Evolutionary conservation across 2,113 vertebrate genomes (phyloP), one percentile per base, ranked within the genome.

Genomic region (Dasyurus viverrinus): DNA sequence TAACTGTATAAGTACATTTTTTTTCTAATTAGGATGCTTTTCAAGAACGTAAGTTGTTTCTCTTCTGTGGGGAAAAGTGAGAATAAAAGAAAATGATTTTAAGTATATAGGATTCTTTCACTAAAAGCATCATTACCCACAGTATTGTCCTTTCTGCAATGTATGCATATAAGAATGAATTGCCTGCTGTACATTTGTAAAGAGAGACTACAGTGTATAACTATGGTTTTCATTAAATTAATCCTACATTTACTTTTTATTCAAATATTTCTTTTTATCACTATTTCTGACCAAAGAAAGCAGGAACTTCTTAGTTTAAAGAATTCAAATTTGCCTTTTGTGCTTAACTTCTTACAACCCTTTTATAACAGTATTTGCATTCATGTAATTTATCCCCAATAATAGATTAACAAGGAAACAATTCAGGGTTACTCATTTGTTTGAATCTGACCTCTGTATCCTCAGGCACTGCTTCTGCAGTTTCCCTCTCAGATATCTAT

Each of bases 41-140:
- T 90, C 53, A 97, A 96, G 96, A 92, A 84, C 90, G 60, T 76
- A 95, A 97, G 11, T 97, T 97, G 90, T 93, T 96, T 97, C 91
- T 54, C 94, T 1, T 47, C 93, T 93, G 93, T 91, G 93, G 90
- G 93, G 89, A 96, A 92, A 96, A 96, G 97, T 98, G 94, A 54
- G 50, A 96, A 84, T 95, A 92, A 93, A 96, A 24, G 84, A 68
- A 95, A 98, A 97, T 96, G 91, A 50, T 96, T 91, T 95, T 19
- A 98, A 97, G 95, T 91, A 91, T 89, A 54, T 60, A 90, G 91
- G 6, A 84, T 95, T 97, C 93, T 89, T 92, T 96, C 48, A 89
- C 76, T 97, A 84, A 96, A 96, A 97, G 94, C 94, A 96, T 97
- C 92, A 97, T 97, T 98, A 95, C 89, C 93, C 95, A 96, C 68